Evolutionary conservation across 2,797 vertebrate genomes (phyloP), one percentile per base, ranked within the genome.

Genomic region (Manis pentadactyla): DNA sequence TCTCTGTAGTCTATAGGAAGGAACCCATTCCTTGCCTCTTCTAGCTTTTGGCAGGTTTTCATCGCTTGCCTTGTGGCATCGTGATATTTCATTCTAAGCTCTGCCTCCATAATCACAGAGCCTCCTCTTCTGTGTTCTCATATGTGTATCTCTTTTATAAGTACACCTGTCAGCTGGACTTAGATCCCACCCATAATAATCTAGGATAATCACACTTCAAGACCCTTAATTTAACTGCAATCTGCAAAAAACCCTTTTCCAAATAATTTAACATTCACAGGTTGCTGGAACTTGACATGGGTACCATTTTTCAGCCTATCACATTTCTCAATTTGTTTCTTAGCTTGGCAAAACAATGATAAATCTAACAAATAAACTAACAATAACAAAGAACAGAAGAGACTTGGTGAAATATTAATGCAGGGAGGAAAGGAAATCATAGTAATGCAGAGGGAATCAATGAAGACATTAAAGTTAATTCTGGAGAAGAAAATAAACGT

Each of bases 221-320:
- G 69, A 64, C 82, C 49, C 75, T 92, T 74, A 92, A 89, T 63
- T 86, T 90, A 96, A 93, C 2, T 82, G 73, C 57, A 77, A 91
- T 66, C 49, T 79, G 25, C 14, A 92, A 91, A 93, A 87, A 18
- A 23, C 37, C 51, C 46, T 77, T 82, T 93, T 42, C 73, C 64
- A 87, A 81, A 55, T 83, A 73, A 71, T 13, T 25, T 49, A 71
- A 75, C 15, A 90, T 53, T 77, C 59, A 34, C 29, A 92, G 25
- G 25, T 78, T 57, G 7, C n/a, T 87, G 66, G 34, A 57, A 83
- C 57, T 55, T 64, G 27, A 73, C 27, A 51, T 42, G 23, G 37
- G 37, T 85, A 63, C 25, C 61, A 85, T 87, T 57, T 92, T 91
- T 53, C 9, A 18, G 39, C 15, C 77, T 79, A 91, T 14, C 39